Conservation (phyloP, 2,888 invertebrate species). For the Corbicula japonica region DNA sequence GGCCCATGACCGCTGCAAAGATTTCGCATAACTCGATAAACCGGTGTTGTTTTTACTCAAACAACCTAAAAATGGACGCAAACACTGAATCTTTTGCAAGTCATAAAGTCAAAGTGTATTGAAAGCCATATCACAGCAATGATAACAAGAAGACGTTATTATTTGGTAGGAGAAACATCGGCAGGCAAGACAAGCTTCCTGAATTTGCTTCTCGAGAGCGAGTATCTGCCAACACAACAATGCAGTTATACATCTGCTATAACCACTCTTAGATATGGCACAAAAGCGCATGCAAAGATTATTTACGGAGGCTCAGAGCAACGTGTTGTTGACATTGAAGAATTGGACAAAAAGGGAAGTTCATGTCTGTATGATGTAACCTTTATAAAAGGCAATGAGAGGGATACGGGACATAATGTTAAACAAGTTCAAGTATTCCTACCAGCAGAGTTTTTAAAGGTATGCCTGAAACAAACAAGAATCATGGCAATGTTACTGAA, state of each 20-base stretch:
- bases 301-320: conserved; percentile 46
- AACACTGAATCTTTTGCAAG: no score
- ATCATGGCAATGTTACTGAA: no score
- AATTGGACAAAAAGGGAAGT: conserved; percentile 41
- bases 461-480: conserved; percentile 26
- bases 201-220: conserved; percentile 78
- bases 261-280: conserved; percentile 75
- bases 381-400: conserved; percentile 37
- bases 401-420: conserved; percentile 58
- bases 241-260: conserved; percentile 80
- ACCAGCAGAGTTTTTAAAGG: conserved; percentile 64
- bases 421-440: conserved; percentile 64
- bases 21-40: no score
- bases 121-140: no score
- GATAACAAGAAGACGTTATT: no score
- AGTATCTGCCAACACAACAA: conserved; percentile 71
- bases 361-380: conserved; percentile 35
- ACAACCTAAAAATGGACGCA: no score
- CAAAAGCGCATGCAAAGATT: conserved; percentile 61
- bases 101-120: no score
- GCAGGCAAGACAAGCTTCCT: conserved; percentile 82
- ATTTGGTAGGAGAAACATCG: conserved; percentile 84
- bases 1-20: no score
- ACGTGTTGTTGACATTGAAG: conserved; percentile 35
- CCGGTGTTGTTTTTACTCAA: no score